phyloP scores from a whole-genome alignment of 2,113 vertebrate genomes.

The Perognathus longimembris region DNA sequence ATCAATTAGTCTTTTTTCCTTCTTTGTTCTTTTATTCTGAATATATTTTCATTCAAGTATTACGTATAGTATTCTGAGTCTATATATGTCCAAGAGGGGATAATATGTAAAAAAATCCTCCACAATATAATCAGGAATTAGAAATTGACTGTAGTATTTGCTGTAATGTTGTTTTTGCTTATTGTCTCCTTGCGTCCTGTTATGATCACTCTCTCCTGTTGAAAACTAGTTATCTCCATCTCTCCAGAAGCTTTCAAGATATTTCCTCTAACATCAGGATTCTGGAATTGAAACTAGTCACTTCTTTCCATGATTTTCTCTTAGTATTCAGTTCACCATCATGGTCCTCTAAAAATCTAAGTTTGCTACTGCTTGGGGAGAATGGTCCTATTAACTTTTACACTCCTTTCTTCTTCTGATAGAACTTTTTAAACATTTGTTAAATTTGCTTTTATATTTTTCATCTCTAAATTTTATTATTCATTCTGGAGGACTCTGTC shows the following conservation, averaged over 20 bases:
- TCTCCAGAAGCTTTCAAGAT: neutral
- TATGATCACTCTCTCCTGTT: neutral
- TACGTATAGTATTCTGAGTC: neutral
- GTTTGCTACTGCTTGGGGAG: neutral
- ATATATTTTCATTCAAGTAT: neutral
- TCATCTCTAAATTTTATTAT: constrained; percentile 1
- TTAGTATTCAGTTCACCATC: neutral
- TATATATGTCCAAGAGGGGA: neutral
- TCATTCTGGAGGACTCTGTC: neutral
- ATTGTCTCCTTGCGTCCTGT: neutral
- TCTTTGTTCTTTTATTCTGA: neutral
- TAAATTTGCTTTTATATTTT: constrained; percentile 34
- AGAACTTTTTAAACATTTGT: neutral
- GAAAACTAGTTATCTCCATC: neutral
- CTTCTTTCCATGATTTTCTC: neutral
- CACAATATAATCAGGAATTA: neutral
- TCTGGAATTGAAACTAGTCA: constrained; percentile 20
- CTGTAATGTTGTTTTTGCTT: neutral
- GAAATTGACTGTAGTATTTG: neutral
- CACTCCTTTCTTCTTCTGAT: neutral
- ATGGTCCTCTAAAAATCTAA: neutral
- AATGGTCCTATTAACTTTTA: neutral
- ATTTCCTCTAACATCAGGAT: constrained; percentile 7
- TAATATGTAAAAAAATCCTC: neutral
- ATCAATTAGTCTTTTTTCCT: neutral